Conservation (phyloP, 2,113 vertebrate genomes). For the Cervus canadensis region DNA sequence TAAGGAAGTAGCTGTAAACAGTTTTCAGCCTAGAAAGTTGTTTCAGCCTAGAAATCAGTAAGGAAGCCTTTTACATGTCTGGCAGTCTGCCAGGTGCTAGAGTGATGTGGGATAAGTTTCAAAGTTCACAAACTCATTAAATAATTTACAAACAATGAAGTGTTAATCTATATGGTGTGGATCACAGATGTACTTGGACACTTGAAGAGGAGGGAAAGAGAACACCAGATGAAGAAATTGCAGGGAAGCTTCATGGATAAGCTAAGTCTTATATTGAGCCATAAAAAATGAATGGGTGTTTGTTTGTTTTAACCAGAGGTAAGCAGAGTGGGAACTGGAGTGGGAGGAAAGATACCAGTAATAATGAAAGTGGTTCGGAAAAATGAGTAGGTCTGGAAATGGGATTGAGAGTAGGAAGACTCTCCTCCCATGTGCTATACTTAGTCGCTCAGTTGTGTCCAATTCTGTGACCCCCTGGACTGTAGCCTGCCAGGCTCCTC, state of each 20-base stretch:
- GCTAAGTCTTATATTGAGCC: background rate
- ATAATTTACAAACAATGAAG: background rate
- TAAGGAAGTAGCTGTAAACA: background rate
- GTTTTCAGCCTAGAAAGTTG: background rate
- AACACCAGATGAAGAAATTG: background rate
- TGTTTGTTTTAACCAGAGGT: background rate
- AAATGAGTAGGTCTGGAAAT: background rate
- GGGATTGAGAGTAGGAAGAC: background rate
- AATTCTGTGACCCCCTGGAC: background rate
- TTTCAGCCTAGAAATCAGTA: slow-evolving; percentile 1
- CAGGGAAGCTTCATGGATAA: background rate
- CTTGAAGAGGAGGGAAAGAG: background rate
- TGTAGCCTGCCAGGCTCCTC: background rate
- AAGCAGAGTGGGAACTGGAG: background rate
- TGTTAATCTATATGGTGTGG: background rate
- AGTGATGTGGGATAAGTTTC: background rate
- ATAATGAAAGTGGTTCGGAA: background rate
- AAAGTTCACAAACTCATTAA: background rate
- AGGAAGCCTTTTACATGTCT: background rate
- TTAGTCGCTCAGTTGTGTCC: background rate
- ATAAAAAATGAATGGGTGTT: background rate
- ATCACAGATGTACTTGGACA: background rate
- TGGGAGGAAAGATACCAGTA: background rate
- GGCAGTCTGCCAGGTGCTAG: background rate
- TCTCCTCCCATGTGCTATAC: background rate